Conservation (phyloP, 2,888 invertebrate genomes). For the Limnephilus lunatus region DNA sequence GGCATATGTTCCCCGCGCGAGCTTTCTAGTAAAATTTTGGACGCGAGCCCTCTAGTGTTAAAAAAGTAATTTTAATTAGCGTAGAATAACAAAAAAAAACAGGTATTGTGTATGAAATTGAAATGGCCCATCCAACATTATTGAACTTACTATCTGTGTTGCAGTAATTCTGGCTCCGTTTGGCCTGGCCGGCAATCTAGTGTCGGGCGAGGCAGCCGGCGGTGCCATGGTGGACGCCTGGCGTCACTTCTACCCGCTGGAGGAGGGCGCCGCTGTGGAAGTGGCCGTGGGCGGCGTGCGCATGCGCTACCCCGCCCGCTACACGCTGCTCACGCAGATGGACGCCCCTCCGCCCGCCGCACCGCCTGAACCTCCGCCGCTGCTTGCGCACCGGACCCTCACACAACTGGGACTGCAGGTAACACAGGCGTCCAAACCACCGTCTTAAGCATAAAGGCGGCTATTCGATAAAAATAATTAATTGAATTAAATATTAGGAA, state of each 20-base stretch:
- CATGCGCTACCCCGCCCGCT: constrained; percentile 97
- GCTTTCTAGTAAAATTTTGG: no score
- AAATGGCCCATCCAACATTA: neutral
- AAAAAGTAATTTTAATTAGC: no score
- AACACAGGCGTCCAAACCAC: neutral
- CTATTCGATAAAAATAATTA: no score
- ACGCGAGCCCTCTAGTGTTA: no score
- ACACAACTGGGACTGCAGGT: constrained; percentile 63
- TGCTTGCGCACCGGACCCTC: constrained; percentile 67
- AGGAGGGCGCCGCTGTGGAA: constrained; percentile 79
- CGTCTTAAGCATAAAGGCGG: no score
- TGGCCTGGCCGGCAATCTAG: constrained; percentile 93
- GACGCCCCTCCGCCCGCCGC: constrained; percentile 78
- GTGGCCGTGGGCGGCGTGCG: constrained; percentile 89
- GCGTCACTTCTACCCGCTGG: constrained; percentile 95
- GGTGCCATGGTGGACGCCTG: constrained; percentile 93
- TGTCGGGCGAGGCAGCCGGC: constrained; percentile 79
- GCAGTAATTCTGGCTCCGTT: constrained; percentile 96
- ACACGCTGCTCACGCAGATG: constrained; percentile 93
- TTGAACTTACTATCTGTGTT: constrained; percentile 67
- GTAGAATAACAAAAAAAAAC: no score
- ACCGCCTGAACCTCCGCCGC: constrained; percentile 65
- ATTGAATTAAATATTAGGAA: no score
- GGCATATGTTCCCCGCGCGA: no score
- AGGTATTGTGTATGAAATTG: no score